Conservation (phyloP, 2,113 vertebrate species). For the Heterocephalus glaber region DNA sequence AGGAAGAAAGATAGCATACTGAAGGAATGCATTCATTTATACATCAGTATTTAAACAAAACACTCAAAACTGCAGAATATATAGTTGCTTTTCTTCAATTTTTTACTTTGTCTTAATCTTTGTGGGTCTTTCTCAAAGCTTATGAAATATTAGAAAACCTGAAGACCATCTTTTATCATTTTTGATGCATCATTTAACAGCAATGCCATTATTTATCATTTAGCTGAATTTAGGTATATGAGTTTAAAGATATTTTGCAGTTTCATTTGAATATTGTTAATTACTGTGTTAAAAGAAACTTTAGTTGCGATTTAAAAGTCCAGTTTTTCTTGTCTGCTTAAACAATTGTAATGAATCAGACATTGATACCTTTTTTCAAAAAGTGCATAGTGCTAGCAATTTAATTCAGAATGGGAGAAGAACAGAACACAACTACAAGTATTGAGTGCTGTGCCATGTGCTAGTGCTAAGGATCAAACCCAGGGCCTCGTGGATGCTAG, state of each 20-base stretch:
- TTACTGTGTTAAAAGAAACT: background rate
- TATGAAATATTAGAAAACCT: background rate
- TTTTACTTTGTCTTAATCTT: background rate
- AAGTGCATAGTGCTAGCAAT: background rate
- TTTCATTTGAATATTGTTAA: background rate
- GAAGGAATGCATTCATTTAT: background rate
- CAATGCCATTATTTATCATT: background rate
- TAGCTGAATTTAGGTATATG: background rate
- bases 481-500: background rate
- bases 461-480: background rate
- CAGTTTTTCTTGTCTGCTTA: background rate
- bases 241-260: background rate
- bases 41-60: background rate
- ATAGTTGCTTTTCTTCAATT: background rate
- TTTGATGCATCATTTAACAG: background rate
- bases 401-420: background rate
- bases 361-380: background rate
- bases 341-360: background rate
- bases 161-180: background rate
- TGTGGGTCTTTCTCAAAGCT: background rate
- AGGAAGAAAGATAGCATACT: background rate
- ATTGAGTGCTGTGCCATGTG: rapidly evolving
- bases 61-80: background rate
- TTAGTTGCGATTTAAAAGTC: background rate
- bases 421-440: background rate